Percentiles rank a stretch among this genome's conserved stretches.
Evolutionary conservation across 2,888 invertebrate species (phyloP).

Genomic region (Monochamus alternatus): DNA sequence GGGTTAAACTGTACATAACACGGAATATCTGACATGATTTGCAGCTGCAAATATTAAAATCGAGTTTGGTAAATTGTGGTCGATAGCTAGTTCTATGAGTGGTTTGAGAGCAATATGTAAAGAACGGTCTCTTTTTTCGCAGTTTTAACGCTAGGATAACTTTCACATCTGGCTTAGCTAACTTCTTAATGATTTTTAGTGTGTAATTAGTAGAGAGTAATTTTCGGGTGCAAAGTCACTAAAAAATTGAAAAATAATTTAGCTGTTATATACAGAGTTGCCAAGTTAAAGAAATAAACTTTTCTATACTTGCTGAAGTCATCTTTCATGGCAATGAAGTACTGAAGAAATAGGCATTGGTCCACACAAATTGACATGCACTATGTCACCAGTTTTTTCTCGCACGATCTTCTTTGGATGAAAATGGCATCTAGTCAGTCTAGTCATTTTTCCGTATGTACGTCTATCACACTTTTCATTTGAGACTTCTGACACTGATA

Average conservation of each 20-base stretch:
- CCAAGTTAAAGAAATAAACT: not conserved
- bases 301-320: too few species aligned
- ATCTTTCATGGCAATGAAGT: not conserved
- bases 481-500: too few species aligned
- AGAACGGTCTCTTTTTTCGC: too few species aligned
- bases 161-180: too few species aligned
- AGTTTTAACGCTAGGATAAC: too few species aligned
- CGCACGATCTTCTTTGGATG: not conserved
- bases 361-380: not conserved
- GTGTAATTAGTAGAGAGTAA: too few species aligned
- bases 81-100: not conserved
- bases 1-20: constrained; percentile 14
- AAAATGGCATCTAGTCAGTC: not conserved
- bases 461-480: too few species aligned
- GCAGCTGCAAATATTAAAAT: not conserved
- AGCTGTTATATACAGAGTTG: too few species aligned
- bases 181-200: too few species aligned
- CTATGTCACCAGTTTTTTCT: not conserved
- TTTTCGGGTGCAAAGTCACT: too few species aligned
- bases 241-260: too few species aligned
- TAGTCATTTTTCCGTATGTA: constrained; percentile 2
- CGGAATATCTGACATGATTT: not conserved
- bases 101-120: too few species aligned
- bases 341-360: not conserved
- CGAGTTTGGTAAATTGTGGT: not conserved